Base-by-base conservation (phyloP, 2,888 invertebrate species). In the Caenorhabditis macrosperma region DNA sequence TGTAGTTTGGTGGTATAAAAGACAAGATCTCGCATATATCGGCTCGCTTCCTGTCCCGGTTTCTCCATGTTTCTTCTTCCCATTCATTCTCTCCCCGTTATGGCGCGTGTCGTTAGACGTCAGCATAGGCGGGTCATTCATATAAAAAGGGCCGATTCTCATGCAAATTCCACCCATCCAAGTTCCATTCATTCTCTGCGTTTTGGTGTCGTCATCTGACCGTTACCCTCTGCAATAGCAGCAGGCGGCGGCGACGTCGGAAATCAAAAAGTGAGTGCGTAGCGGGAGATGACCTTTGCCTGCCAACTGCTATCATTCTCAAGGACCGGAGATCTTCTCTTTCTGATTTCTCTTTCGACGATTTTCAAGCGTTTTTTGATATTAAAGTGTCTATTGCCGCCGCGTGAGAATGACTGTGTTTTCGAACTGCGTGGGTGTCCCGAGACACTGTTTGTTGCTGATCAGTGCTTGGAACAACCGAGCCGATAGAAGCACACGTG, bases 221-320 rank as follows among this genome's bases (percentile, higher is more conserved):
- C 46, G 46, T 20, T 20, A 1, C 20, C 44, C 38, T n/a, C n/a
- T n/a, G n/a, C n/a, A n/a, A n/a, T n/a, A n/a, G 20, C 46, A 33
- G 17, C 41, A 9, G 66, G 38, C 35, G 38, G 48, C 35, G 44
- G n/a, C n/a, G n/a, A n/a, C 41, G 22, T 26, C 7, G 20, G 33
- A 35, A 54, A 72, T 64, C 57, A 57, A 72, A 72, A 72, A 64
- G 52, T 46, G 46, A 46, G 46, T 46, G 46, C 15, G 46, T 20
- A 20, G 4, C 22, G 46, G 46, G 7, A 3, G 57, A 57, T 64
- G 57, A 57, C 64, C 64, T 57, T 48, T 72, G 57, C 26, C 57
- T 52, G 41, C 38, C 57, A 63, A 72, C 48, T 64, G 55, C 38
- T 63, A 55, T 44, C 71, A 33, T 12, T 46, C 60, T 38, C 35